Base-by-base conservation (phyloP, 1,140 invertebrate genomes). In the Sitodiplosis mosellana region DNA sequence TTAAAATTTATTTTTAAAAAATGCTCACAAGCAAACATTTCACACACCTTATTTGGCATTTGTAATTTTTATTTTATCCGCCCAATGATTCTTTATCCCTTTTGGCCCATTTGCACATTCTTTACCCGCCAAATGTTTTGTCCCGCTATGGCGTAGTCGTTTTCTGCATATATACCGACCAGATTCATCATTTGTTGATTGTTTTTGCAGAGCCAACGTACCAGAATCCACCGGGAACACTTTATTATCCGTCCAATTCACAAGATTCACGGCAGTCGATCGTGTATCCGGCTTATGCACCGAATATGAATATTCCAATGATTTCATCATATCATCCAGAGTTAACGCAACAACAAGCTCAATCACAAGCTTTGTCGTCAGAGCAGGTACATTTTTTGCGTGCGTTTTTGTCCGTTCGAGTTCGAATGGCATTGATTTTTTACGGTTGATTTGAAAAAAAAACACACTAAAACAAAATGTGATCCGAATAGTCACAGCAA, bases 241-340 rank as follows among this genome's bases (percentile, higher is more conserved):
- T 64, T 38, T 64, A 62, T 41, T 64, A 64, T 49, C 60, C 59
- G 17, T 54, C 54, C 36, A 58, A 60, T 54, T 56, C 56, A 46
- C 20, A 27, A 27, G 60, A 63, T 27, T 51, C 56, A 17, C 55
- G 60, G 15, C 52, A 55, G 49, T 52, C 56, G 50, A 55, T 60
- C 55, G 46, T 64, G 55, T 54, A 54, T 37, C 46, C 51, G 2
- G 15, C 44, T 8, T 53, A 53, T 33, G 46, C 48, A 22, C 47
- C 43, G 22, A 46, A 54, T 56, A 56, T 58, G 42, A 53, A 53
- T 44, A 45, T 60, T 47, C 61, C 61, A 18, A 43, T 61, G 36
- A 52, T 59, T 8, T 54, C 57, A 41, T 52, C 53, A 3, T 64
- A 63, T 50, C 56, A 60, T 20, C 50, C 61, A 38, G 61, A 63